Evolutionary conservation across 2,888 invertebrate genomes (phyloP).

Genomic region (Nomada fabriciana): DNA sequence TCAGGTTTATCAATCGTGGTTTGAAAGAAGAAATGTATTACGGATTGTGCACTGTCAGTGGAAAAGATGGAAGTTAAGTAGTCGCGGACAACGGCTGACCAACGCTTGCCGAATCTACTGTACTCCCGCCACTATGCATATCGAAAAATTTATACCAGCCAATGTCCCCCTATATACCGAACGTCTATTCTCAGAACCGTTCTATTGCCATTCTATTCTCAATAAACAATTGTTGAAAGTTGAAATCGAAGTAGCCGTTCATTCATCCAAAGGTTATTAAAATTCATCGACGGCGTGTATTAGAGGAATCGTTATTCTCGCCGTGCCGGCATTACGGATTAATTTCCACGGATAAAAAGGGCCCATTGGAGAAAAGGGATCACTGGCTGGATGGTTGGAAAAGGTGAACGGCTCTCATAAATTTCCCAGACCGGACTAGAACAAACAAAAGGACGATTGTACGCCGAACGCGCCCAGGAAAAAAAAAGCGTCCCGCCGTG

Average conservation of each 20-base stretch:
- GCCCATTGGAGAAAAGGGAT: neutral
- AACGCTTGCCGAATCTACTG: neutral
- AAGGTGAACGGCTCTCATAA: slow-evolving; percentile 46
- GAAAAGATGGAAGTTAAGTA: neutral
- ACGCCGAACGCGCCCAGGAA: slow-evolving; percentile 32
- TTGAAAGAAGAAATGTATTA: neutral
- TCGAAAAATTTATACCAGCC: no score
- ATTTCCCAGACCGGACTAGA: slow-evolving; percentile 46
- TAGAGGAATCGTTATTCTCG: slow-evolving; percentile 28
- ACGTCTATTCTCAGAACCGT: no score
- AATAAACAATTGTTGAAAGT: neutral
- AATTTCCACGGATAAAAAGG: slow-evolving; percentile 52
- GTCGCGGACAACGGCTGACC: neutral
- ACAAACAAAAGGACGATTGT: slow-evolving; percentile 60
- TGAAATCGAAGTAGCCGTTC: neutral
- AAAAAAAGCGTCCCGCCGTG: slow-evolving; percentile 45
- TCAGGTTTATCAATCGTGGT: neutral
- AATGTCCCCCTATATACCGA: no score
- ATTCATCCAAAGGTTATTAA: slow-evolving; percentile 32
- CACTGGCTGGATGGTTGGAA: neutral
- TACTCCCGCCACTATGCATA: neutral
- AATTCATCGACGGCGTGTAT: slow-evolving; percentile 32
- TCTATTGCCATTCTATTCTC: slow-evolving; percentile 8
- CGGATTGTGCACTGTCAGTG: neutral
- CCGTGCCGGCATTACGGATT: slow-evolving; percentile 47